Base-by-base conservation (phyloP, 2,888 invertebrate species). In the Gymnoscelis rufifasciata region DNA sequence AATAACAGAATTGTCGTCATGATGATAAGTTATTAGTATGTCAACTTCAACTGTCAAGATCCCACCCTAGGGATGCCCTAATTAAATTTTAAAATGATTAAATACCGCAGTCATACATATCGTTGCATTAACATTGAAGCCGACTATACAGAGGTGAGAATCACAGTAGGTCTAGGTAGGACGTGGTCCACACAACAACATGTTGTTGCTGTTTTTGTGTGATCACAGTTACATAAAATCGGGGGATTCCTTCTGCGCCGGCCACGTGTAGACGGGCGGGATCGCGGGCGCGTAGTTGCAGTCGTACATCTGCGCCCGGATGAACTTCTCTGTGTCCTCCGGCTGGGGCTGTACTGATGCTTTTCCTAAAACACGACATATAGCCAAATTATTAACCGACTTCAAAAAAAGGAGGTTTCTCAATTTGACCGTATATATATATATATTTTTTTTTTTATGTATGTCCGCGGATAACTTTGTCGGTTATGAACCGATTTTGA, bases 281-380 rank as follows among this genome's bases (percentile, higher is more conserved):
- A 94, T 63, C 23, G 94, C 92, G 39, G 43, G 31, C 19, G 36
- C 26, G 78, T 95, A 96, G 37, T 81, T 84, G 52, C 92, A 90
- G 73, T 94, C 92, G 81, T 95, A 96, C 89, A 94, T 92, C 82
- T 95, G 95, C 23, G 93, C 92, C 69, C 92, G 92, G 62, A 96
- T 91, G 72, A 94, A 96, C 52, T 88, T 90, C 63, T 91, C 89
- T 68, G 91, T 91, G 76, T 95, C 91, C 42, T 88, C 68, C 0
- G 96, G 96, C 75, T 94, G 91, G 1, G 96, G 96, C 64, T 87
- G 89, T 7, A 95, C 91, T n/a, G 93, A 92, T 31, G 95, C 96
- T 59, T 93, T 89, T 35, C 91, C 95, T 95, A n/a, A 68, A 69
- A 10, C 10, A 23, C 28, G 1, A 8, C 11, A 26, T n/a, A 0